Conservation (phyloP, 2,113 vertebrate genomes). For the Pomatostomus ruficeps region DNA sequence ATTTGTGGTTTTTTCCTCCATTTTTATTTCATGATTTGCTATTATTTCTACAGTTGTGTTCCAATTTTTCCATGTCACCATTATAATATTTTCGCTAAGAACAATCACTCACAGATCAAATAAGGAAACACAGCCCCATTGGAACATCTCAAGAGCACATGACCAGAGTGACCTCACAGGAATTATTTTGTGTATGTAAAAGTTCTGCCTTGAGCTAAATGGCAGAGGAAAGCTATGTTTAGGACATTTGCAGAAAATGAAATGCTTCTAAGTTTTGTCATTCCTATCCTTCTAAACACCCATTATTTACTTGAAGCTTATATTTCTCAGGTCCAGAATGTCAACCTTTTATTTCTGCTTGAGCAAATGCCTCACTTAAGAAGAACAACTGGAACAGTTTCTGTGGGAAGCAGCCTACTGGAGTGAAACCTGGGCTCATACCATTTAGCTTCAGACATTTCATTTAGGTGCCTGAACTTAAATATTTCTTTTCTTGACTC, state of each 20-base stretch:
- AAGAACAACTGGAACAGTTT: background rate
- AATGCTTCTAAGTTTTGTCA: constrained; percentile 36
- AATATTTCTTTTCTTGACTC: background rate
- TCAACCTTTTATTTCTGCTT: constrained; percentile 18
- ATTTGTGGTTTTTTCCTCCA: background rate
- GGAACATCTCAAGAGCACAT: background rate
- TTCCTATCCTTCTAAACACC: constrained; percentile 23
- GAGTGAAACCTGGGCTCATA: background rate
- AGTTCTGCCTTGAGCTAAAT: constrained; percentile 19
- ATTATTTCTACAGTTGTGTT: background rate
- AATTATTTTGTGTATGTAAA: constrained; percentile 26
- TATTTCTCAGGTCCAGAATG: constrained; percentile 13
- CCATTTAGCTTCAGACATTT: background rate
- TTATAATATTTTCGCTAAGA: background rate
- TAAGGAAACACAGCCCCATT: background rate
- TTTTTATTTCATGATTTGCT: background rate
- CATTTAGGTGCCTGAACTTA: background rate
- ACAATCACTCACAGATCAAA: background rate
- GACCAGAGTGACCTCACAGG: background rate
- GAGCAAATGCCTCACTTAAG: background rate
- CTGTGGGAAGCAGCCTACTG: background rate
- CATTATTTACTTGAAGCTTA: background rate
- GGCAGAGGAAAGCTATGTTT: constrained; percentile 11
- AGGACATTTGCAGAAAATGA: background rate
- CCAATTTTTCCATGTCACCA: background rate